Evolutionary conservation across 2,113 vertebrate species (phyloP).

Genomic region (Phylloscopus trochilus): DNA sequence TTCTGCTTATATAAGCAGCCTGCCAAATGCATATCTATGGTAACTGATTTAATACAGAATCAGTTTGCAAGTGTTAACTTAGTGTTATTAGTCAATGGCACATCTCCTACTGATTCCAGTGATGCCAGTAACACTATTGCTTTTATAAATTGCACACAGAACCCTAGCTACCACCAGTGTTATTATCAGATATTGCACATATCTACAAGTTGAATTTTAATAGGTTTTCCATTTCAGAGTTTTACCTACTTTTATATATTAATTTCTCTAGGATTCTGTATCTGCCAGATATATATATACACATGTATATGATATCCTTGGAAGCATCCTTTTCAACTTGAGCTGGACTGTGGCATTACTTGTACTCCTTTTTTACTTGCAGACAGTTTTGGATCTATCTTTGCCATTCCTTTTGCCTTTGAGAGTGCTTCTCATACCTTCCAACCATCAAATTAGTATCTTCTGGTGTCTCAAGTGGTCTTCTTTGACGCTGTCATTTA

Average conservation of each 20-base stretch:
- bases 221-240: not conserved
- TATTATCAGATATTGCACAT: not conserved
- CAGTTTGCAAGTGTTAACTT: not conserved
- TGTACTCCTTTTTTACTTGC: not conserved
- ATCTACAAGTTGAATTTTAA: not conserved
- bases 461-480: not conserved
- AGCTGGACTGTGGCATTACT: not conserved
- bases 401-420: not conserved
- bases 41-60: slow-evolving; percentile 2
- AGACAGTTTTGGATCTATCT: not conserved
- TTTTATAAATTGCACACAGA: not conserved
- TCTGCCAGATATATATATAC: not conserved
- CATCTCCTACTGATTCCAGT: not conserved
- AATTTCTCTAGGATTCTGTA: not conserved
- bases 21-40: not conserved
- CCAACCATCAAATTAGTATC: not conserved
- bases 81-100: not conserved
- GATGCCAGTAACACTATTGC: not conserved
- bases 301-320: no score
- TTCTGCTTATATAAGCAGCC: not conserved
- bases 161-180: not conserved
- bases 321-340: not conserved
- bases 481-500: not conserved
- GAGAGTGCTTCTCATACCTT: not conserved
- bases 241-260: not conserved